Conservation (phyloP, 2,888 invertebrate species). For the Drosophila setosimentum region DNA sequence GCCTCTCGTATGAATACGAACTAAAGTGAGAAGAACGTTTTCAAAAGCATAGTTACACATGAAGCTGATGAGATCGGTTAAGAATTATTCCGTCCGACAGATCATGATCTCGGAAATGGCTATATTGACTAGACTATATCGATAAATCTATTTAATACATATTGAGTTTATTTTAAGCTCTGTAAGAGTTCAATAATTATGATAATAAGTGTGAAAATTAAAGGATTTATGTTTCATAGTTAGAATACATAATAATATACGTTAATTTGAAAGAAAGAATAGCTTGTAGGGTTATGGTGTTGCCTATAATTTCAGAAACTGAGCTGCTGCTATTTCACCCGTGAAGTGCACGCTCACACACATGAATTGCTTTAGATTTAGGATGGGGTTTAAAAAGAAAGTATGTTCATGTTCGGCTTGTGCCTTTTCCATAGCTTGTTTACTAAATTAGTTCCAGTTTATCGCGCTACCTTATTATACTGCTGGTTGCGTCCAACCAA, state of each 20-base stretch:
- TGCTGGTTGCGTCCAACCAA: constrained; percentile 29
- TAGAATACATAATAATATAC: constrained; percentile 1
- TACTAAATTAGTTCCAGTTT: constrained; percentile 75
- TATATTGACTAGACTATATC: background rate
- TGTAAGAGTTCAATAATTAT: background rate
- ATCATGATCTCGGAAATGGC: background rate
- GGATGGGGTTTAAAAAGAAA: constrained; percentile 30
- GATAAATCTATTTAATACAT: no score
- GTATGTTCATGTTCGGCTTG: constrained; percentile 3
- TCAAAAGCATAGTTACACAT: no score
- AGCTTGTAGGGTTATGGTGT: background rate
- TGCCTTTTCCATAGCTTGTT: constrained; percentile 54
- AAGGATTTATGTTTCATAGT: constrained; percentile 10
- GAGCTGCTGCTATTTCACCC: constrained; percentile 66
- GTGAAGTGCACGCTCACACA: constrained; percentile 73
- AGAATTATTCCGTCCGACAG: no score
- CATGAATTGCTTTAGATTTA: constrained; percentile 58
- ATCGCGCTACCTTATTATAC: constrained; percentile 67
- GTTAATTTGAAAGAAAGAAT: constrained; percentile 1
- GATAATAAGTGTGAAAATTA: constrained; percentile 27
- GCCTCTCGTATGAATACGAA: constrained; percentile 27
- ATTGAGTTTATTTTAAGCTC: background rate
- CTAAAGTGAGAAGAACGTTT: constrained; percentile 22
- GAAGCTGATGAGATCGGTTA: no score
- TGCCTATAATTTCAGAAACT: constrained; percentile 23